Percentiles rank a stretch among this genome's conserved stretches.
phyloP scores from a whole-genome alignment of 2,797 vertebrate genomes.

The Catostomus latipinnis region DNA sequence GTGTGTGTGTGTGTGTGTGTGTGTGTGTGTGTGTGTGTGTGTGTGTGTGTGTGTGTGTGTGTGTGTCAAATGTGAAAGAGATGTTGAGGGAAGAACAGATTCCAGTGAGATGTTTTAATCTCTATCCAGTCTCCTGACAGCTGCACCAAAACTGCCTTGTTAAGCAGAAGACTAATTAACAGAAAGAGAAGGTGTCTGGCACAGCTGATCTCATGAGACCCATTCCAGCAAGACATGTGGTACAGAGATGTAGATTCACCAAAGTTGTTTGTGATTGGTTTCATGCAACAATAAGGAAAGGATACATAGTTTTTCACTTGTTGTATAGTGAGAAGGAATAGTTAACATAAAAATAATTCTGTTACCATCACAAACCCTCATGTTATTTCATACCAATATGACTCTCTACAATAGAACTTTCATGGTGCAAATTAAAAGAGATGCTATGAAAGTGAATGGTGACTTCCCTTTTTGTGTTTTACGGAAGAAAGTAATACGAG shows the following conservation, averaged over 20 bases:
- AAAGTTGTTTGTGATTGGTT: no score
- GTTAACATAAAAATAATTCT: no score
- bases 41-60: not conserved
- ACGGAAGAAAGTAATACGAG: no score
- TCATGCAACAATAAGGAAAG: not conserved
- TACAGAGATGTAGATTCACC: not conserved
- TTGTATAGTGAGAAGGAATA: no score
- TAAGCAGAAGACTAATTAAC: conserved; percentile 75
- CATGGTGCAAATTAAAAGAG: no score
- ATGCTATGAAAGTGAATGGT: no score
- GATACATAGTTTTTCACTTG: no score
- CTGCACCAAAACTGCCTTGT: conserved; percentile 59
- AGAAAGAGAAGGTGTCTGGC: conserved; percentile 57
- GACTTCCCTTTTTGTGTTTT: no score
- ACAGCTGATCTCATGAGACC: conserved; percentile 59
- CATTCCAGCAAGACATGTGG: conserved; percentile 29
- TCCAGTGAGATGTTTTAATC: conserved; percentile 66
- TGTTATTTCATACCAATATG: no score
- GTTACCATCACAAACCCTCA: no score
- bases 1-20: not conserved
- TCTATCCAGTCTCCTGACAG: conserved; percentile 64
- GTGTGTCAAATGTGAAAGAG: not conserved
- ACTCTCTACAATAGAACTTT: no score
- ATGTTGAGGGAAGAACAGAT: conserved; percentile 21
- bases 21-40: not conserved